A percentile compares a stretch with the other conserved stretches of the same genome.
Conservation (phyloP, 2,113 vertebrate species). For the Siniperca knerii region DNA sequence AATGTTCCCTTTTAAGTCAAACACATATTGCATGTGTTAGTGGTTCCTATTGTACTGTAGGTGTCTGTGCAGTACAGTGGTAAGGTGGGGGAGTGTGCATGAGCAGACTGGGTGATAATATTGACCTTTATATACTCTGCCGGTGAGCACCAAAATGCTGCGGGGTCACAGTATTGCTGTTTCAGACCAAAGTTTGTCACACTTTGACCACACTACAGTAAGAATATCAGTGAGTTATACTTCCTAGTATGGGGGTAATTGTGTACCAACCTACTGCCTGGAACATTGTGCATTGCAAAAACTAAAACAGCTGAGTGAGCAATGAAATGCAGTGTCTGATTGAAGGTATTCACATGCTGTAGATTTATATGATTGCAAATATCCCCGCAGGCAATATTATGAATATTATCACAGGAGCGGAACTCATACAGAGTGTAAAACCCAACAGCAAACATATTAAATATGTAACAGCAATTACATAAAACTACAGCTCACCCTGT, state of each 20-base stretch:
- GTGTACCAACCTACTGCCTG: background rate
- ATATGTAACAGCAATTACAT: conserved; percentile 21
- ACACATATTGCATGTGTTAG: background rate
- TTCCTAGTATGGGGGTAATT: background rate
- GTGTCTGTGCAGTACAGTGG: background rate
- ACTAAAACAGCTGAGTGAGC: background rate
- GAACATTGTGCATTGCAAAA: background rate
- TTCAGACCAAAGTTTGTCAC: background rate
- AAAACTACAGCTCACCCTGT: background rate
- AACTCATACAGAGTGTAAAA: conserved; percentile 28
- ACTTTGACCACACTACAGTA: background rate
- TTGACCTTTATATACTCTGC: conserved; percentile 25
- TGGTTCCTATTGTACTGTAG: conserved; percentile 2
- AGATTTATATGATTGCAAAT: conserved; percentile 30
- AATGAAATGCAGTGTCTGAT: conserved; percentile 11
- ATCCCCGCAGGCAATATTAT: conserved; percentile 25
- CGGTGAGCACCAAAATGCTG: conserved; percentile 2
- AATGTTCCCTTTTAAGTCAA: conserved; percentile 1
- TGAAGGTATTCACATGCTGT: conserved; percentile 11
- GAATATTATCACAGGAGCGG: conserved; percentile 15
- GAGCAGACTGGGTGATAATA: background rate
- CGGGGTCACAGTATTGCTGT: background rate
- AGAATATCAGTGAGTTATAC: background rate
- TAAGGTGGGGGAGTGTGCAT: background rate
- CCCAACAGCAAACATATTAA: conserved; percentile 4